Evolutionary conservation across 2,888 invertebrate species (phyloP).

Genomic region (Drosophila diplacantha): DNA sequence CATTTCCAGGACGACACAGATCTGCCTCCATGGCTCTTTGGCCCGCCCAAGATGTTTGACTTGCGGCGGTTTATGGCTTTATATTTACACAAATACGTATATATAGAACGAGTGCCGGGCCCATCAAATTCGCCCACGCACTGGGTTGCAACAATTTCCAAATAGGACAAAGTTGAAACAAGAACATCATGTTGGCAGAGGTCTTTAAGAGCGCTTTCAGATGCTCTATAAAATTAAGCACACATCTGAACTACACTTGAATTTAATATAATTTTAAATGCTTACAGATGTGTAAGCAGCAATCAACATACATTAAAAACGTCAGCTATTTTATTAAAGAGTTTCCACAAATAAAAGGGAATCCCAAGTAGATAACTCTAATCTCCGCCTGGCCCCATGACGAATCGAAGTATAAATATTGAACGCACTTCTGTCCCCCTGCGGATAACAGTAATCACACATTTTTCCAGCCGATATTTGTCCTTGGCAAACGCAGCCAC

Average conservation of each 20-base stretch:
- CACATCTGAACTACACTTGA: no score
- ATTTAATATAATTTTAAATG: no score
- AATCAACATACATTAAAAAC: no score
- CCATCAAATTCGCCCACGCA: slow-evolving; percentile 31
- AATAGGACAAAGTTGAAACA: slow-evolving; percentile 28
- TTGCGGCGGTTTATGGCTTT: slow-evolving; percentile 52
- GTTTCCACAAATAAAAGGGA: not conserved
- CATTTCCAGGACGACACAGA: slow-evolving; percentile 58
- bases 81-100: not conserved
- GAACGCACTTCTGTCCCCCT: not conserved
- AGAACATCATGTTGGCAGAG: not conserved
- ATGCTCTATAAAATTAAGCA: not conserved
- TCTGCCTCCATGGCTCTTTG: slow-evolving; percentile 21
- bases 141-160: slow-evolving; percentile 42
- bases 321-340: not conserved
- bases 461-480: not conserved
- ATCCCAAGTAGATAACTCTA: not conserved
- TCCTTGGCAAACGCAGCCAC: slow-evolving; percentile 8
- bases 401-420: not conserved
- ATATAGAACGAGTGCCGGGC: slow-evolving; percentile 1
- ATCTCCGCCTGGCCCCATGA: not conserved
- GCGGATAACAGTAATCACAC: slow-evolving; percentile 19
- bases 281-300: no score
- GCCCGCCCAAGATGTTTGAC: slow-evolving; percentile 60
- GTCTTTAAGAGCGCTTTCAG: not conserved